These are phyloP conservation scores for Hesperia comma DNA, from an alignment of 2,888 invertebrate genomes.

Conservation along the genomic window DNA sequence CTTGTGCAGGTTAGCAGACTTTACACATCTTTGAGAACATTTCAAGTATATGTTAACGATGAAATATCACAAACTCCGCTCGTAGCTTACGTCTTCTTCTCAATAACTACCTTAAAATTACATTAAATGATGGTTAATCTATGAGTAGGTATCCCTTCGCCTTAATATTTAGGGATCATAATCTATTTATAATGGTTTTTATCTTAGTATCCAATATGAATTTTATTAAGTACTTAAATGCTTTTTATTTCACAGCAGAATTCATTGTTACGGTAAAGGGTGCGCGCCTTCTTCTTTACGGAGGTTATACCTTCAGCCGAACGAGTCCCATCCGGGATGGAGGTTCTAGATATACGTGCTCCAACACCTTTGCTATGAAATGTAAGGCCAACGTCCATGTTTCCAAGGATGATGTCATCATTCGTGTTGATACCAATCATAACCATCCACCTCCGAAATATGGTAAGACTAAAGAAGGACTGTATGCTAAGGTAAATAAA, in stretches of 20 bases:
- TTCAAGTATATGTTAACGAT: no score
- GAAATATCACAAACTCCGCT: no score
- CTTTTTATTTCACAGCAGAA: conserved; percentile 45
- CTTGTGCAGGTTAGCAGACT: no score
- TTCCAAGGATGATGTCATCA: conserved; percentile 8
- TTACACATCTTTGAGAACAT: no score
- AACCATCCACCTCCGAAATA: conserved; percentile 20
- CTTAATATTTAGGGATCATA: no score
- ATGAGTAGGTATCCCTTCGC: no score
- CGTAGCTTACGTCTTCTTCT: no score
- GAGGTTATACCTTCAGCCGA: conserved; percentile 9
- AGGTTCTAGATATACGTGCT: conserved; percentile 17
- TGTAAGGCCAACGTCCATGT: conserved; percentile 18
- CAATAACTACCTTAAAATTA: no score
- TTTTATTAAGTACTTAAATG: background rate
- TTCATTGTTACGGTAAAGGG: conserved; percentile 41
- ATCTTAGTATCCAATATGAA: background rate
- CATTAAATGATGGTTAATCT: no score
- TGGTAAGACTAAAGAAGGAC: background rate
- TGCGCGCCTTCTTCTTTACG: conserved; percentile 4
- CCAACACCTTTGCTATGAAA: background rate
- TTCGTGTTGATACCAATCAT: background rate
- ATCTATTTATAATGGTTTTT: no score
- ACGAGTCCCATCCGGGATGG: conserved; percentile 8
- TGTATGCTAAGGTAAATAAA: conserved; percentile 1